Evolutionary conservation across 2,797 vertebrate genomes (phyloP).

Genomic region (Sebastes kiyomatsui): DNA sequence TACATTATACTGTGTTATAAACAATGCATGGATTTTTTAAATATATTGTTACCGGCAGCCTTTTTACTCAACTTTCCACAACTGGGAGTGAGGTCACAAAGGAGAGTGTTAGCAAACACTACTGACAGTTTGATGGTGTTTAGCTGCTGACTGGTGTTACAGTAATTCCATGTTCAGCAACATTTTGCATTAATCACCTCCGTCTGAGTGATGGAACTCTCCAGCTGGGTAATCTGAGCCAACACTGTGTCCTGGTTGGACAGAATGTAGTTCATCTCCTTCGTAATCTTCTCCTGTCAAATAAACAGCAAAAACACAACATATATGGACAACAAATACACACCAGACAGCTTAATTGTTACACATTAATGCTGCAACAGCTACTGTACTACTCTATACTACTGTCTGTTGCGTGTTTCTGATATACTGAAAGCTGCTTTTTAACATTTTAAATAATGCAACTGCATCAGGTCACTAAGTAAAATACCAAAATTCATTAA

Average conservation of each 20-base stretch:
- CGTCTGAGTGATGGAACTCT: slow-evolving; percentile 91
- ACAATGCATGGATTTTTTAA: background rate
- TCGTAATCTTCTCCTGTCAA: slow-evolving; percentile 93
- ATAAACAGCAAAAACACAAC: slow-evolving; percentile 21
- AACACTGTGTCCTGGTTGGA: slow-evolving; percentile 94
- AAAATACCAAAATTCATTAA: background rate
- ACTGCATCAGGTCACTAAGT: background rate
- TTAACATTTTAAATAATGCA: background rate
- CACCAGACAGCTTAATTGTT: background rate
- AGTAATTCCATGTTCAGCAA: background rate
- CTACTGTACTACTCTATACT: background rate
- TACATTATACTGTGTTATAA: background rate
- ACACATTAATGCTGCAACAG: background rate
- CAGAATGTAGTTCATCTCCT: slow-evolving; percentile 93
- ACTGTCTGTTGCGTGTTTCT: background rate
- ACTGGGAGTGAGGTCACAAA: background rate
- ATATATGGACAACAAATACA: background rate
- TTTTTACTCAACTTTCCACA: background rate
- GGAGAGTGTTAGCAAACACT: background rate
- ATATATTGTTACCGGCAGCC: background rate
- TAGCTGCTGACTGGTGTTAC: background rate
- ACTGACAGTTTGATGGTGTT: background rate
- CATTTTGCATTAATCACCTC: slow-evolving; percentile 84
- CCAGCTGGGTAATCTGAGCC: slow-evolving; percentile 93
- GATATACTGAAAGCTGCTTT: background rate